Percentiles rank a stretch among this genome's conserved stretches.
Conservation (phyloP, 2,888 invertebrate species). For the Malachius bipustulatus region DNA sequence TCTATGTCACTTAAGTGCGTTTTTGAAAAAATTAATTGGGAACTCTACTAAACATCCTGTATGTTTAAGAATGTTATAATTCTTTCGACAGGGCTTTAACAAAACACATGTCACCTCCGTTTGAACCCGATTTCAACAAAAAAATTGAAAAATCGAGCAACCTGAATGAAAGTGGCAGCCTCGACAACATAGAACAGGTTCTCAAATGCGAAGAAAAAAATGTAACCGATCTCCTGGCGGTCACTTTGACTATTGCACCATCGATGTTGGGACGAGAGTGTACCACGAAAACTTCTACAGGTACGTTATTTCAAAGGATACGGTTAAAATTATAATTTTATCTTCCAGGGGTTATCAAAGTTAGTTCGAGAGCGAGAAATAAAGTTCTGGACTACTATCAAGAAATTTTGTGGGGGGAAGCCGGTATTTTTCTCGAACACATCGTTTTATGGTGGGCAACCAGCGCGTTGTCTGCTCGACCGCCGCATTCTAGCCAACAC, state of each 20-base stretch:
- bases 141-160: constrained; percentile 13
- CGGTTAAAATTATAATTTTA: constrained; percentile 5
- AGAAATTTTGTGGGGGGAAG: constrained; percentile 67
- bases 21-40: no score
- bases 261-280: constrained; percentile 49
- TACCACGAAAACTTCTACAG: constrained; percentile 36
- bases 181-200: constrained; percentile 50
- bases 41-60: no score
- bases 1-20: no score
- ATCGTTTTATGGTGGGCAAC: constrained; percentile 76
- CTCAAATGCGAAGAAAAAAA: constrained; percentile 57
- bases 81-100: constrained; percentile 47
- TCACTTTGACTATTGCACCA: constrained; percentile 47
- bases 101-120: constrained; percentile 55
- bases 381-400: constrained; percentile 60
- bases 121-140: constrained; percentile 19
- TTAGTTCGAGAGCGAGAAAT: constrained; percentile 47
- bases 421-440: constrained; percentile 69
- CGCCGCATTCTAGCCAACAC: constrained; percentile 51
- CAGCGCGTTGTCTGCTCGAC: constrained; percentile 55
- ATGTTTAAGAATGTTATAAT: no score
- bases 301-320: background rate
- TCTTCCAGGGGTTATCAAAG: constrained; percentile 44
- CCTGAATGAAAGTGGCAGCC: constrained; percentile 33
- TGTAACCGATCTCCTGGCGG: constrained; percentile 48